Conservation (phyloP, 2,113 vertebrate species). For the Paraplagusia blochii region DNA sequence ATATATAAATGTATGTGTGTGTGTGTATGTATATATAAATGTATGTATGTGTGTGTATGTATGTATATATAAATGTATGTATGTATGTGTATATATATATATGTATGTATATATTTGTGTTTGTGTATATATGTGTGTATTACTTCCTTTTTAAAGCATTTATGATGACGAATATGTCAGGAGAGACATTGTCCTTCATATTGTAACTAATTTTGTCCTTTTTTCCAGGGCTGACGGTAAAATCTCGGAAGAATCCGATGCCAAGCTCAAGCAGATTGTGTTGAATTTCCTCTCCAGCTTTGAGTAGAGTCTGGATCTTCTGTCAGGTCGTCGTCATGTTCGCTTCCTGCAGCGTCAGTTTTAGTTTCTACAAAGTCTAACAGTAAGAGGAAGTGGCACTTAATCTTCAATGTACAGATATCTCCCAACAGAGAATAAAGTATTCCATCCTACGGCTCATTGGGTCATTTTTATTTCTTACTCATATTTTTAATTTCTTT, state of each 20-base stretch:
- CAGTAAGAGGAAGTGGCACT: constrained; percentile 46
- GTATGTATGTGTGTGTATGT: too few relatives aligned
- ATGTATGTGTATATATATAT: too few relatives aligned
- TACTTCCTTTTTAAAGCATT: too few relatives aligned
- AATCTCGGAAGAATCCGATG: constrained; percentile 88
- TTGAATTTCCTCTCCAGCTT: constrained; percentile 81
- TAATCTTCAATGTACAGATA: constrained; percentile 70
- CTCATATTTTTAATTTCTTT: too few relatives aligned
- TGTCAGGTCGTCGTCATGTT: constrained; percentile 44
- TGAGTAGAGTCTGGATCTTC: constrained; percentile 42
- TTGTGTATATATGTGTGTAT: too few relatives aligned
- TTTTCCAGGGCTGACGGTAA: constrained; percentile 85
- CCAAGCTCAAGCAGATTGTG: constrained; percentile 90
- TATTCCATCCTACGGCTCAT: constrained; percentile 38
- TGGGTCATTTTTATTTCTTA: too few relatives aligned
- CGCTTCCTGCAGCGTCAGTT: constrained; percentile 42
- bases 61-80: too few relatives aligned
- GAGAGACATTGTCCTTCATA: background rate
- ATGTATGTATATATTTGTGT: too few relatives aligned
- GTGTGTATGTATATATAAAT: too few relatives aligned
- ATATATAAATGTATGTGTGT: too few relatives aligned
- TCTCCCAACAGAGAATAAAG: constrained; percentile 65
- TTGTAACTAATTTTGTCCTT: constrained; percentile 18
- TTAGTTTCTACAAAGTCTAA: constrained; percentile 51
- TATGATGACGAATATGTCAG: background rate